Percentiles rank a stretch among this genome's conserved stretches.
These are phyloP conservation scores for Scolanthus callimorphus DNA, from an alignment of 92 coral and sea anemone species.

Conservation along the genomic window DNA sequence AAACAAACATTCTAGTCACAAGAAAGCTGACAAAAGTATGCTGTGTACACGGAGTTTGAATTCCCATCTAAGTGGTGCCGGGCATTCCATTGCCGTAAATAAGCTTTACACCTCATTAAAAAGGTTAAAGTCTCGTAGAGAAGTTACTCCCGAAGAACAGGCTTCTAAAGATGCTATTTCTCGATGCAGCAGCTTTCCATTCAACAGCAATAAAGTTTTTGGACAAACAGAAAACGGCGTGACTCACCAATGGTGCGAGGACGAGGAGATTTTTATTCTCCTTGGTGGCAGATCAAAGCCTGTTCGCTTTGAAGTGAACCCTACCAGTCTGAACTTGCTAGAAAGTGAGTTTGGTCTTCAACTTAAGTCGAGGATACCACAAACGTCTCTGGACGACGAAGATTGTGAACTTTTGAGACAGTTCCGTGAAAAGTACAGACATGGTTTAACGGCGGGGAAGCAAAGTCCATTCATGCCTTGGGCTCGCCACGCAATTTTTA, in stretches of 20 bases:
- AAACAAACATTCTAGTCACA: too few species aligned
- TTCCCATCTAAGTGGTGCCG: too few species aligned
- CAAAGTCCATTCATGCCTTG: conserved; percentile 59
- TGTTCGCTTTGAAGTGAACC: conserved; percentile 62
- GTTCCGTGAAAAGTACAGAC: conserved; percentile 51
- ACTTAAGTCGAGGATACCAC: conserved; percentile 42
- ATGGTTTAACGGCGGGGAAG: conserved; percentile 27
- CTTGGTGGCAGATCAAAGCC: conserved; percentile 84
- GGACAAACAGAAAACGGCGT: conserved; percentile 13
- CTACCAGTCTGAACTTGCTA: conserved; percentile 51
- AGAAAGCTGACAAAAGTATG: too few species aligned
- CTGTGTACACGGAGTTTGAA: too few species aligned
- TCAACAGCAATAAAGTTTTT: conserved; percentile 15
- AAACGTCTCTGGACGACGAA: conserved; percentile 45
- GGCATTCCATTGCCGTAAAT: conserved; percentile 57
- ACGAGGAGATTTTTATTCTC: conserved; percentile 60
- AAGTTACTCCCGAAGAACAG: conserved; percentile 6
- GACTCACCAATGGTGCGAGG: conserved; percentile 6
- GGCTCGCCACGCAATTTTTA: conserved; percentile 71
- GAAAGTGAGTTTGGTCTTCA: conserved; percentile 73
- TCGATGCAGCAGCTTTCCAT: conserved; percentile 34
- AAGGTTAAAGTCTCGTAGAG: conserved; percentile 61
- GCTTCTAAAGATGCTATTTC: conserved; percentile 28
- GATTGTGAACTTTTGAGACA: conserved; percentile 49
- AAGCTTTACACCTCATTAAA: conserved; percentile 75